Percentiles rank a stretch among this genome's conserved stretches.
phyloP scores from a whole-genome alignment of 2,888 invertebrate species.

The Cyaniris semiargus region DNA sequence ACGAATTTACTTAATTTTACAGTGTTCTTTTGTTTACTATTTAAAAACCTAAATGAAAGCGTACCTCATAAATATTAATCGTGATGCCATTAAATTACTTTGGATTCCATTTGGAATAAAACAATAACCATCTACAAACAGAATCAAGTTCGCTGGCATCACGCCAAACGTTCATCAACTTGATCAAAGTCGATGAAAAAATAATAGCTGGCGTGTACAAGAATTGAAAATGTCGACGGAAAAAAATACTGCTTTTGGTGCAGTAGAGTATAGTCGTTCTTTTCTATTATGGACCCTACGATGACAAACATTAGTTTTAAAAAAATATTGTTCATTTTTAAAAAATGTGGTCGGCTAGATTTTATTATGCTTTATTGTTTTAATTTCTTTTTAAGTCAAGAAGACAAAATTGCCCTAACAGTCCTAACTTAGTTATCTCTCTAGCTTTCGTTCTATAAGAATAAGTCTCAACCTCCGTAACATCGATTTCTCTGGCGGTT shows the following conservation, averaged over 20 bases:
- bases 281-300: too few relatives aligned
- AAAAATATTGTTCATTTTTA: too few relatives aligned
- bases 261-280: neutral
- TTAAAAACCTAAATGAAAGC: neutral
- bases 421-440: too few relatives aligned
- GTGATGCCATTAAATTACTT: neutral
- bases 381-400: too few relatives aligned
- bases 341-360: too few relatives aligned
- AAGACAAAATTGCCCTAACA: too few relatives aligned
- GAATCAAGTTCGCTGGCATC: neutral
- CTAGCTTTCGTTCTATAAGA: too few relatives aligned
- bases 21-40: neutral
- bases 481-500: neutral
- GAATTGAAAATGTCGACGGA: neutral
- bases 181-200: neutral
- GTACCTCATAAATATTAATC: neutral
- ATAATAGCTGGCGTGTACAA: conserved; percentile 4
- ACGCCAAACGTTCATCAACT: conserved; percentile 22
- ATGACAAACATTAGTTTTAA: too few relatives aligned
- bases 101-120: neutral
- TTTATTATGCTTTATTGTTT: too few relatives aligned
- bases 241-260: neutral
- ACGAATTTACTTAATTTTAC: neutral
- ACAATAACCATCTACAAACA: conserved; percentile 5
- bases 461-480: neutral